Percentiles rank a stretch among this genome's conserved stretches.
Evolutionary conservation across 2,888 invertebrate species (phyloP).

Genomic region (Geophilus truncorum): DNA sequence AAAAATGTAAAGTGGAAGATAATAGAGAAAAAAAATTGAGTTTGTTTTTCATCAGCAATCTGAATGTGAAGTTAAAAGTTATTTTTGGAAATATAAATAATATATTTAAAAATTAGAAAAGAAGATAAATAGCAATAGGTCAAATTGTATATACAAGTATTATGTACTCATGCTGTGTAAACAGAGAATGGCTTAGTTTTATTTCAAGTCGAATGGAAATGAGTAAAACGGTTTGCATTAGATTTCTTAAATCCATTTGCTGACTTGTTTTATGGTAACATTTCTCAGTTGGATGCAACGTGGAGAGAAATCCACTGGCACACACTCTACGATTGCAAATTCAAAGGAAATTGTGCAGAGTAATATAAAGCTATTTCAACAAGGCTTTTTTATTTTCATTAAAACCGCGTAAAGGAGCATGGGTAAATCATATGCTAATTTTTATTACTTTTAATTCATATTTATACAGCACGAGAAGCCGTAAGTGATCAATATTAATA

Average conservation of each 20-base stretch:
- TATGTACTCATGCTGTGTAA: no score
- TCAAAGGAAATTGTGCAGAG: not conserved
- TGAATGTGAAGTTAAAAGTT: no score
- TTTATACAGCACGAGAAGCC: not conserved
- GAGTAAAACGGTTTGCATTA: not conserved
- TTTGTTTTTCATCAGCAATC: no score
- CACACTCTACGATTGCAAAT: not conserved
- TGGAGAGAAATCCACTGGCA: not conserved
- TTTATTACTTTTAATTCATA: not conserved
- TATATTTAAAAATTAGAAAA: no score
- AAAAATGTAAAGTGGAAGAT: no score
- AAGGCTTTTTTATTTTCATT: not conserved
- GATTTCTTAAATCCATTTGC: not conserved
- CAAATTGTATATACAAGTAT: no score
- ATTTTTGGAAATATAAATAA: no score
- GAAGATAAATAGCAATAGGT: no score
- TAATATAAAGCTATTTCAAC: not conserved
- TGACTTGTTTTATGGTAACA: not conserved
- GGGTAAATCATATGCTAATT: not conserved
- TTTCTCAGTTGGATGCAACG: not conserved
- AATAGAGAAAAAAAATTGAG: no score
- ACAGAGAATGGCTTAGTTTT: no score
- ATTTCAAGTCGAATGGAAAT: not conserved
- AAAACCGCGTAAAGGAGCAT: not conserved
- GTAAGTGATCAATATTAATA: not conserved